Conservation (phyloP, 2,888 invertebrate genomes). For the Nasonovia ribisnigri region DNA sequence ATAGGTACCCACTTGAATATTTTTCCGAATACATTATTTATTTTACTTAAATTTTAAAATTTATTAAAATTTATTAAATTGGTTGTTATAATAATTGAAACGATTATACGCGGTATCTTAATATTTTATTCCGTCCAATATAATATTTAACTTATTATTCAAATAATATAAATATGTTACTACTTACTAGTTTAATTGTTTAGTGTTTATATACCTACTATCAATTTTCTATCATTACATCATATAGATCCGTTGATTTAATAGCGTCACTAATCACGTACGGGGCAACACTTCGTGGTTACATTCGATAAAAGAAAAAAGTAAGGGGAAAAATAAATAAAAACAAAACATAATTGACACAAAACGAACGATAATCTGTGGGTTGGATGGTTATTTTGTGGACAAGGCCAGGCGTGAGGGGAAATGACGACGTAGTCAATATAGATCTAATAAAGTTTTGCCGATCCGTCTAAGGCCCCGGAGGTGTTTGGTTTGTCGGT, state of each 20-base stretch:
- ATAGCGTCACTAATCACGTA: conserved; percentile 11
- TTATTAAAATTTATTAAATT: neutral
- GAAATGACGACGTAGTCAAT: conserved; percentile 49
- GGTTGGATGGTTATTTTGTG: conserved; percentile 30
- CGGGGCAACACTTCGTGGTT: conserved; percentile 22
- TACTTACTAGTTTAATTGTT: neutral
- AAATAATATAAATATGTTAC: neutral
- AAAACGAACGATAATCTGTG: conserved; percentile 55
- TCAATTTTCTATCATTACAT: neutral
- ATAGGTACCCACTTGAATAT: neutral
- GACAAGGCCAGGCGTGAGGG: neutral
- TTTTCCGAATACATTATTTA: neutral
- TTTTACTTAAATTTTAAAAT: neutral
- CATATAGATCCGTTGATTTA: neutral
- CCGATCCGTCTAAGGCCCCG: conserved; percentile 41
- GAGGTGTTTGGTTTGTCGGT: conserved; percentile 64
- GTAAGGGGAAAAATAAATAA: conserved; percentile 36
- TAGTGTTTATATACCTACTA: neutral
- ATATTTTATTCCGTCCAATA: neutral
- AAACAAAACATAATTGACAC: conserved; percentile 61
- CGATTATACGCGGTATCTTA: neutral
- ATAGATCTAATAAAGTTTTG: conserved; percentile 63
- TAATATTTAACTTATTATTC: neutral
- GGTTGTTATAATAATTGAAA: neutral
- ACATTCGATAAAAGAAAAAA: conserved; percentile 43